These are phyloP conservation scores for Cyrtorhinus lividipennis DNA, from an alignment of 1,140 invertebrate genomes.

Conservation along the genomic window DNA sequence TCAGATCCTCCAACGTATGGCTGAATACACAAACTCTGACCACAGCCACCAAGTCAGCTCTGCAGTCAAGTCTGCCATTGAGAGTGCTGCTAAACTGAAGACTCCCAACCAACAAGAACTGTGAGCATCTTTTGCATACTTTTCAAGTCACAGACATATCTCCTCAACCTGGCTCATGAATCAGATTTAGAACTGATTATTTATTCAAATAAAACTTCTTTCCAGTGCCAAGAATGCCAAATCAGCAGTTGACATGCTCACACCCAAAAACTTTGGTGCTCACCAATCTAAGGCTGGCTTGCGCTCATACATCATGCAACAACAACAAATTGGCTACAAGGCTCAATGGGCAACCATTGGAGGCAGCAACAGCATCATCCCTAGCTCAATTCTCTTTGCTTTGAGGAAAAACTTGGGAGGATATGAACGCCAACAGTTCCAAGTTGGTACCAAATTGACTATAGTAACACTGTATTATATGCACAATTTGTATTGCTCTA, in stretches of 20 bases:
- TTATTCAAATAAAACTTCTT: conserved; percentile 14
- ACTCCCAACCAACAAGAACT: conserved; percentile 1
- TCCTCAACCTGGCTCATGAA: not conserved
- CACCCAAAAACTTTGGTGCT: conserved; percentile 34
- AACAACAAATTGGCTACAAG: conserved; percentile 24
- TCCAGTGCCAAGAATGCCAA: conserved; percentile 39
- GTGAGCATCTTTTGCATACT: conserved; percentile 14
- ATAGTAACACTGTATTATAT: not conserved
- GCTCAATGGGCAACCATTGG: conserved; percentile 34
- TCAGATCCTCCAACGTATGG: conserved; percentile 49
- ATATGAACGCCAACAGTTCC: conserved; percentile 29
- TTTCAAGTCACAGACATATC: not conserved
- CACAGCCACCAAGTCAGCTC: conserved; percentile 42
- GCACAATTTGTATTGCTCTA: not conserved
- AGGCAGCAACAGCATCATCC: conserved; percentile 38
- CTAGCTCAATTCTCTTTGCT: conserved; percentile 32
- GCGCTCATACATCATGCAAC: conserved; percentile 23
- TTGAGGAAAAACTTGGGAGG: conserved; percentile 32
- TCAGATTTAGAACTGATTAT: not conserved
- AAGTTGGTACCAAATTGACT: conserved; percentile 25
- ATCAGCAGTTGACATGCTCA: conserved; percentile 38
- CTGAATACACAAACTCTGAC: conserved; percentile 46
- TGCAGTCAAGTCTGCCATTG: conserved; percentile 41
- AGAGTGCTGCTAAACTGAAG: conserved; percentile 29
- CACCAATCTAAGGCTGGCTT: conserved; percentile 36